These are phyloP conservation scores for Pseudococcus jackbeardsleyi DNA, from an alignment of 2,888 invertebrate genomes.

Conservation along the genomic window DNA sequence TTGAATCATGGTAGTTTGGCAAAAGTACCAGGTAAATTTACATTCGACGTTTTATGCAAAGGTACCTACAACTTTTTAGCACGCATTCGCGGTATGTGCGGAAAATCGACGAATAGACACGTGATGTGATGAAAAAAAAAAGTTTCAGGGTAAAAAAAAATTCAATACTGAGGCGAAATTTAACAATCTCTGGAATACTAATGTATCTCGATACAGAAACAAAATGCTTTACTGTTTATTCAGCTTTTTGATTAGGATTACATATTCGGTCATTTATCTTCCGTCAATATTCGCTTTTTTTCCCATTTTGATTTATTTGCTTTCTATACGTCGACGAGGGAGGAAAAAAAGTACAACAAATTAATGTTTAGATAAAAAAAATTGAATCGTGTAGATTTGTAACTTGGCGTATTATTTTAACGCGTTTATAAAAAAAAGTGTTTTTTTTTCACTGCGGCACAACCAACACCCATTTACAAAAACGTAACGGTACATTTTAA, in stretches of 20 bases:
- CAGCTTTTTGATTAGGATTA: constrained; percentile 46
- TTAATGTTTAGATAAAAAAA: constrained; percentile 34
- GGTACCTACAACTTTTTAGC: constrained; percentile 13
- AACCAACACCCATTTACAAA: neutral
- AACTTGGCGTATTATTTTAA: constrained; percentile 10
- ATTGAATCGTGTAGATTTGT: constrained; percentile 25
- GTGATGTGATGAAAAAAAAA: neutral
- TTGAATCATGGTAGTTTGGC: neutral
- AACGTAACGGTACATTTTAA: neutral
- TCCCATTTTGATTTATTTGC: constrained; percentile 49
- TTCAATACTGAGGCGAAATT: neutral
- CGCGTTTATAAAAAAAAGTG: neutral
- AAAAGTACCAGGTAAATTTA: constrained; percentile 37
- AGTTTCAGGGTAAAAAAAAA: constrained; percentile 13
- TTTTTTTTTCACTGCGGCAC: neutral
- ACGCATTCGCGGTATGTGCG: neutral
- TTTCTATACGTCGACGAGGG: neutral
- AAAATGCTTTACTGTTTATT: constrained; percentile 25
- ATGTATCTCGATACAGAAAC: constrained; percentile 22
- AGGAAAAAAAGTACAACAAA: neutral
- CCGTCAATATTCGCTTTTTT: constrained; percentile 51
- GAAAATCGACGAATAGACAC: neutral
- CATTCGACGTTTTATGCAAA: constrained; percentile 8
- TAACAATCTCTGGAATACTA: constrained; percentile 37
- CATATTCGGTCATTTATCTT: constrained; percentile 57